Evolutionary conservation across 2,888 invertebrate species (phyloP), one percentile per base, ranked within the genome.

Genomic region (Heliconius hortense): DNA sequence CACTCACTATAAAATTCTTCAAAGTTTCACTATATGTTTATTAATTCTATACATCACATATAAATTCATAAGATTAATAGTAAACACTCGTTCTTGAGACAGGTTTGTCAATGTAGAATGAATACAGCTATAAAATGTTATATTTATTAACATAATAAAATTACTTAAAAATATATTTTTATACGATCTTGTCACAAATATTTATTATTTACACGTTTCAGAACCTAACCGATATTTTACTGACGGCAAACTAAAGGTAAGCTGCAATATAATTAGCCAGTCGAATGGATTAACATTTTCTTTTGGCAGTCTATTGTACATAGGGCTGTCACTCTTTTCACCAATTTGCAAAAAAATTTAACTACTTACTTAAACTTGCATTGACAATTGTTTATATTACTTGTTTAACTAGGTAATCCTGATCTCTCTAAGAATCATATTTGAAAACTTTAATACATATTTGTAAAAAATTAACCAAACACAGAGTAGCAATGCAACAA

Each of bases 251-350:
- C 88, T 89, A 86, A 87, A 87, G 89, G 86, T 89, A 88, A 88
- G 88, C 87, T 87, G 88, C 89, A 90, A 88, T 87, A 89, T 80
- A 83, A 87, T 88, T 91, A 90, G 87, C 88, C 86, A 88, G 85
- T 84, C 84, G 84, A 84, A 76, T 80, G 88, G 90, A 94, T 94
- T 94, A 91, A 88, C 93, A 94, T 94, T 92, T 89, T 87, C 88
- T 88, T 93, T 93, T 91, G 93, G 93, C 87, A 84, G 82, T 88
- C 88, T 88, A 85, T 88, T 85, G 84, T 87, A 85, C 75, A 86
- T 84, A 89, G 80, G 81, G 81, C 43, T 81, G 77, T 64, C 77
- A 15, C n/a, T 64, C 28, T 28, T 15, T 24, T 7, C 15, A 66
- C 0, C 2, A 64, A 39, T 64, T 39, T 24, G 35, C 39, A 64